Conservation (phyloP, 2,888 invertebrate species). For the Patella ulyssiponensis region DNA sequence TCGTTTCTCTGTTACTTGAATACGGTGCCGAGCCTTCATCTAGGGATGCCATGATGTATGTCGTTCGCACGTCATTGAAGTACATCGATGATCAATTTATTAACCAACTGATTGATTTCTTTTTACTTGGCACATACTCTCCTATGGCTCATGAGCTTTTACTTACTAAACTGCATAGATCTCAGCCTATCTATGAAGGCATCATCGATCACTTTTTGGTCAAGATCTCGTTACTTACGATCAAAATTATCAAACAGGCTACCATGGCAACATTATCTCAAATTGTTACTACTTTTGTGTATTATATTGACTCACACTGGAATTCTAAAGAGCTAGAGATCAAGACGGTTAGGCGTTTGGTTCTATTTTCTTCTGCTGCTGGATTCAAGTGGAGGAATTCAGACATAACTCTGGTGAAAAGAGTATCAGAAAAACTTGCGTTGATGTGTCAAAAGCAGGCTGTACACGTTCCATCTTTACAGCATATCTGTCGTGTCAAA, state of each 20-base stretch:
- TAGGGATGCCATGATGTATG: constrained; percentile 62
- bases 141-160: constrained; percentile 51
- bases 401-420: constrained; percentile 45
- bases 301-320: constrained; percentile 61
- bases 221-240: constrained; percentile 49
- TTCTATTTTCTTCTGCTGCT: constrained; percentile 51
- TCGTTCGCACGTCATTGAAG: constrained; percentile 59
- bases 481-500: constrained; percentile 46
- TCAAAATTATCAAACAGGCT: constrained; percentile 50
- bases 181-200: constrained; percentile 58
- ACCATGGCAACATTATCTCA: constrained; percentile 39
- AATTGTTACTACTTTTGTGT: constrained; percentile 51
- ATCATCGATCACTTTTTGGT: constrained; percentile 53
- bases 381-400: constrained; percentile 54
- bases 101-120: constrained; percentile 46
- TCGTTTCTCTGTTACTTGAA: constrained; percentile 52
- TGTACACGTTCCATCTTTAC: constrained; percentile 42
- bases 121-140: constrained; percentile 47
- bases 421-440: constrained; percentile 45
- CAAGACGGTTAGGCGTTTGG: constrained; percentile 45
- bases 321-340: constrained; percentile 42
- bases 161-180: constrained; percentile 55
- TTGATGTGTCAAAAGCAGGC: constrained; percentile 47
- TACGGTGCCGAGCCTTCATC: constrained; percentile 55
- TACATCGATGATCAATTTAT: constrained; percentile 54